phyloP scores from a whole-genome alignment of 2,797 vertebrate species.

The Pangasius djambal region DNA sequence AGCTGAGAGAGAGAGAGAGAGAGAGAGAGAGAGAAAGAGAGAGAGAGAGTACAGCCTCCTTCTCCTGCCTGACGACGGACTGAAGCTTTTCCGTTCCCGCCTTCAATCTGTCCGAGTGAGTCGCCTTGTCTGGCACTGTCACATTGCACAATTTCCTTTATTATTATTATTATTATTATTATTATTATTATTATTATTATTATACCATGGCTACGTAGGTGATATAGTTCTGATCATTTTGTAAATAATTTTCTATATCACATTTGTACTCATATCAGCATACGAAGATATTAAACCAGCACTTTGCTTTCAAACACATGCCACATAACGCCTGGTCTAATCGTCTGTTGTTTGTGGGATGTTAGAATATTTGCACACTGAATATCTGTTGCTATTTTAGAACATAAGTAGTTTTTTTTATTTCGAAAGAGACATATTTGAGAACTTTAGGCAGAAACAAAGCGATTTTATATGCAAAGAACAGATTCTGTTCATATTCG shows the following conservation, averaged over 20 bases:
- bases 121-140: background rate
- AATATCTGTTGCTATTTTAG: background rate
- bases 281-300: background rate
- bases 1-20: slow-evolving; percentile 21
- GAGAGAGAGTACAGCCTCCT: slow-evolving; percentile 3
- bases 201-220: background rate
- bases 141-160: background rate
- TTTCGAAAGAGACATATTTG: background rate
- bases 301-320: background rate
- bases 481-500: background rate
- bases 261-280: background rate
- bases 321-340: background rate
- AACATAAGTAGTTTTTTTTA: background rate
- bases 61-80: slow-evolving; percentile 16
- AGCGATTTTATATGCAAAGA: background rate
- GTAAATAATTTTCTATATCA: background rate
- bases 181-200: background rate
- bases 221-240: background rate
- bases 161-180: background rate
- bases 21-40: slow-evolving; percentile 17
- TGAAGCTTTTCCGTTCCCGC: slow-evolving; percentile 24
- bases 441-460: background rate
- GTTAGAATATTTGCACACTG: background rate
- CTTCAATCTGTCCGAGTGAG: slow-evolving; percentile 27
- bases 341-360: background rate